Base-by-base conservation (phyloP, 2,888 invertebrate genomes). In the Myathropa florea region DNA sequence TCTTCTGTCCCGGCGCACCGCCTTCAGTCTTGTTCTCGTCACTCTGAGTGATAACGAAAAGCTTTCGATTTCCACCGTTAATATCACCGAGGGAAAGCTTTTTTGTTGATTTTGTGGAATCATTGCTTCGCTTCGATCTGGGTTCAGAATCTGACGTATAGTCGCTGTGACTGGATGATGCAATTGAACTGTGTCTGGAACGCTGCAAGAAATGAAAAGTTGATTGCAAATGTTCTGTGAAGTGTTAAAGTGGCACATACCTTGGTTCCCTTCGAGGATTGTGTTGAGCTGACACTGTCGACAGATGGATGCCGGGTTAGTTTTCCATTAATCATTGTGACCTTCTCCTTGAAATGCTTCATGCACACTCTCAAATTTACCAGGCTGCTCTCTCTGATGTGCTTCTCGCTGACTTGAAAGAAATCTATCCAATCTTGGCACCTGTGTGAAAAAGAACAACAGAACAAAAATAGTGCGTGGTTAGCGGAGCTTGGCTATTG, bases 31-130 rank as follows among this genome's bases (percentile, higher is more conserved):
- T 71, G 24, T 88, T 78, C 18, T 88, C 89, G 59, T 89, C 89
- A 30, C 89, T 91, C 55, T 92, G 92, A 0, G 92, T 91, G 57
- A 92, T 92, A 89, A 92, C 88, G 57, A 91, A 92, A 6, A 92
- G 89, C 88, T 92, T 92, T 4, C 92, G 91, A 88, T 89, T 90
- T 7, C 85, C 81, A 46, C 81, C 77, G 53, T 76, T 81, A 33
- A 79, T 72, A 73, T 78, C 77, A 23, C 30, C 61, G 7, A 75
- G 53, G 18, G 86, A 78, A n/a, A 86, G 83, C 65, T 86, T 83
- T 64, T 68, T 53, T 12, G 70, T 65, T 28, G 79, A 30, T 30
- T 76, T 68, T n/a, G 24, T 14, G 0, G 65, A 82, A 18, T 82
- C 76, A 57, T 46, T 67, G 63, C 70, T 83, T 33, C 60, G 70